These are phyloP conservation scores for Conops quadrifasciatus DNA, from an alignment of 2,888 invertebrate genomes.

Conservation along the genomic window DNA sequence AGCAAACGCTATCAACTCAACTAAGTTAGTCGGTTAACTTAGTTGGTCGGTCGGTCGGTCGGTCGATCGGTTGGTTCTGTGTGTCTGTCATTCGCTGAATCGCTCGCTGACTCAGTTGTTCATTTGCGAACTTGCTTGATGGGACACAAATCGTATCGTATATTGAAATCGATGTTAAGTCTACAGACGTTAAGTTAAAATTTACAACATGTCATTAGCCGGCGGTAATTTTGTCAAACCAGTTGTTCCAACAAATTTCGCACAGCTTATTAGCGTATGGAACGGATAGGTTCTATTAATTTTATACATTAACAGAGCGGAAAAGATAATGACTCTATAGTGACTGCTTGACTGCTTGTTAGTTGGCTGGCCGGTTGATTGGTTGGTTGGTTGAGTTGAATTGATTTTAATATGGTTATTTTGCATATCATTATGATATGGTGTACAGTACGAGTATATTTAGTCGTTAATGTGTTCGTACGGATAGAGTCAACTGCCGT, in stretches of 20 bases:
- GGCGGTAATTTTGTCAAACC: conserved; percentile 23
- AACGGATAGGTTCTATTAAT: conserved; percentile 16
- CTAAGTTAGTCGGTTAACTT: no score
- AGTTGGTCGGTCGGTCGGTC: no score
- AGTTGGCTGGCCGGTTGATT: not conserved
- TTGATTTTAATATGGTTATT: not conserved
- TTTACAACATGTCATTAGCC: conserved; percentile 31
- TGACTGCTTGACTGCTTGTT: not conserved
- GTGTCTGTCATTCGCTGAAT: no score
- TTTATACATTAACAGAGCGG: conserved; percentile 6
- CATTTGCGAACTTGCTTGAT: no score
- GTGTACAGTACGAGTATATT: no score
- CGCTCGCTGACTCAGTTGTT: no score
- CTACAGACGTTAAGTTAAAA: conserved; percentile 20
- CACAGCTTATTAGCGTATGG: not conserved
- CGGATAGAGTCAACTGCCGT: not conserved
- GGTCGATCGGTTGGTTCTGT: no score
- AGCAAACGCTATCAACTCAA: no score
- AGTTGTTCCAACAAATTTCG: conserved; percentile 13
- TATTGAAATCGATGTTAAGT: conserved; percentile 33
- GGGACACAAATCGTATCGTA: not conserved
- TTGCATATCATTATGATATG: not conserved
- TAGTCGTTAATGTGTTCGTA: not conserved
- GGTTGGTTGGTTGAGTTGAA: not conserved
- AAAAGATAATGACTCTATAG: not conserved